These are phyloP conservation scores for Erythrolamprus reginae DNA, from an alignment of 2,113 vertebrate genomes.

Conservation along the genomic window DNA sequence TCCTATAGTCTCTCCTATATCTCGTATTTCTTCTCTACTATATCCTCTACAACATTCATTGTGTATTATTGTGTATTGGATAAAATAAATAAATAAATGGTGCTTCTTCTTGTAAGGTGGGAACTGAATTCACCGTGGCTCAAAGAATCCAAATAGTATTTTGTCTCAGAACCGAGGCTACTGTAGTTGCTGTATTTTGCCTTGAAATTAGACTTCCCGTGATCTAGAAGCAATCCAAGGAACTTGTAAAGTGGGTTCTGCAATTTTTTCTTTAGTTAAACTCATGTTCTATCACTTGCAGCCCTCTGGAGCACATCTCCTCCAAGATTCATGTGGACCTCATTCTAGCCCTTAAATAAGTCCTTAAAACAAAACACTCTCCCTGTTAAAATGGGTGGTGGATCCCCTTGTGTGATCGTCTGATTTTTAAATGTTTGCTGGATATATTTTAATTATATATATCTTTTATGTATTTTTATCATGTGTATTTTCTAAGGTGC, in stretches of 20 bases:
- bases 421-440: neutral
- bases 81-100: too few relatives aligned
- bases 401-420: neutral
- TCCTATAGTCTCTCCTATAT: too few relatives aligned
- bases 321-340: neutral
- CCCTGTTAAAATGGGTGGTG: neutral
- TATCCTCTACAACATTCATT: too few relatives aligned
- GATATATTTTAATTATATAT: neutral
- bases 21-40: too few relatives aligned
- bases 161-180: neutral
- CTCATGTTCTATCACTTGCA: neutral
- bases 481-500: neutral
- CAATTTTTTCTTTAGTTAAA: neutral
- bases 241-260: neutral
- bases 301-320: neutral
- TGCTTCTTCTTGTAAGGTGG: neutral
- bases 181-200: neutral
- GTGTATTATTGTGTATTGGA: too few relatives aligned
- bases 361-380: neutral
- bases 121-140: neutral
- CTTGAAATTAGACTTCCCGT: neutral
- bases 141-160: neutral
- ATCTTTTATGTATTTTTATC: neutral
- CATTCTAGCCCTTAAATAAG: neutral
- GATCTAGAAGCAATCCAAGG: neutral